Evolutionary conservation across 2,888 invertebrate species (phyloP).

Genomic region (Conchocele bisecta): DNA sequence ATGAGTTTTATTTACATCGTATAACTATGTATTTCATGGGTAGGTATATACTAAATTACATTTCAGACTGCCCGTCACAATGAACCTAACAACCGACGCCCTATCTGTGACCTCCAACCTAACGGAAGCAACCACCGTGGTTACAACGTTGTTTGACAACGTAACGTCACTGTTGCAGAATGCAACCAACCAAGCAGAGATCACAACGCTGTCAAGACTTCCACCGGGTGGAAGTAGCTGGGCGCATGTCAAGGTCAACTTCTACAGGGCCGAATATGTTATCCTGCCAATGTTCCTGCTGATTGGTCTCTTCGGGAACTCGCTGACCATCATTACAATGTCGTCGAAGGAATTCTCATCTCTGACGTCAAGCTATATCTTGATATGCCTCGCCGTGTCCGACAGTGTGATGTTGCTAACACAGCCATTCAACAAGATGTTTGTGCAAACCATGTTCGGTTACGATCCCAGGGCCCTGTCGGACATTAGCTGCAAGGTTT

Average conservation of each 20-base stretch:
- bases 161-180: too few relatives aligned
- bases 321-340: conserved; percentile 65
- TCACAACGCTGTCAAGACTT: too few relatives aligned
- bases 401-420: conserved; percentile 62
- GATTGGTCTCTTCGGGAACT: conserved; percentile 61
- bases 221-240: too few relatives aligned
- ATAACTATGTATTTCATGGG: too few relatives aligned
- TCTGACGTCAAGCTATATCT: conserved; percentile 58
- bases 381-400: conserved; percentile 65
- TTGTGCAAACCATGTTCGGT: conserved; percentile 58
- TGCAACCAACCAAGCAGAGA: too few relatives aligned
- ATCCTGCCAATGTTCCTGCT: conserved; percentile 59
- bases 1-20: too few relatives aligned
- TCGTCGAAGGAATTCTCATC: conserved; percentile 45
- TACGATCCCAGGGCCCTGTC: conserved; percentile 64
- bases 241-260: conserved; percentile 11
- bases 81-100: too few relatives aligned
- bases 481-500: conserved; percentile 60
- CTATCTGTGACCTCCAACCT: too few relatives aligned
- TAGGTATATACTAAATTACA: too few relatives aligned
- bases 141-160: too few relatives aligned
- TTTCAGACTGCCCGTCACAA: too few relatives aligned
- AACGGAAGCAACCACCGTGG: too few relatives aligned
- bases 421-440: conserved; percentile 67
- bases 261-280: conserved; percentile 49